Evolutionary conservation across 2,113 vertebrate genomes (phyloP).

Genomic region (Pogonocichla stellata): DNA sequence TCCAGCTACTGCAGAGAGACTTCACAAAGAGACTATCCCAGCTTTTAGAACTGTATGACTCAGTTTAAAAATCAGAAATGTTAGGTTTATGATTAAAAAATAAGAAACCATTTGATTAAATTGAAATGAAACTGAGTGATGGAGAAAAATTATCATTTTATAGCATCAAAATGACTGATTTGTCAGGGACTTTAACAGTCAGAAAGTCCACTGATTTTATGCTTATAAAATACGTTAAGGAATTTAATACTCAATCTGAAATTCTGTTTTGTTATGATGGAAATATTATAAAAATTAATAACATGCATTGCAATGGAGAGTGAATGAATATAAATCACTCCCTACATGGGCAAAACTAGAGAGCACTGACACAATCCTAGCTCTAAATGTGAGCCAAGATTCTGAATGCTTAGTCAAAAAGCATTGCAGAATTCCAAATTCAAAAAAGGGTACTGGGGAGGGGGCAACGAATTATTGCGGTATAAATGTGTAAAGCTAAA

Average conservation of each 20-base stretch:
- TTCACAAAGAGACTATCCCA: background rate
- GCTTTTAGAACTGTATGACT: background rate
- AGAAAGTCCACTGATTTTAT: background rate
- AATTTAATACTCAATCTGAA: background rate
- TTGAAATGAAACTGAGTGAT: background rate
- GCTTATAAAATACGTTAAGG: background rate
- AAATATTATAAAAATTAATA: background rate
- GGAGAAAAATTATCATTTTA: background rate
- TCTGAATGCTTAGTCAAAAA: background rate
- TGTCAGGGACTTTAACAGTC: background rate
- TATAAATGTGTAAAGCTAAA: background rate
- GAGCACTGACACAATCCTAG: background rate
- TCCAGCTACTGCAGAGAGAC: background rate
- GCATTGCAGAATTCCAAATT: background rate
- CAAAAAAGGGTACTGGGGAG: rapidly evolving
- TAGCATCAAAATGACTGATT: background rate
- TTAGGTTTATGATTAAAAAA: background rate
- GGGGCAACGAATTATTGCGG: background rate
- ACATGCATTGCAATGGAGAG: background rate
- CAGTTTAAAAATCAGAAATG: background rate
- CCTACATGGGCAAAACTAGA: background rate
- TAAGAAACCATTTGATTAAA: background rate
- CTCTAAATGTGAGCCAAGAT: background rate
- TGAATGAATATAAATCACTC: background rate
- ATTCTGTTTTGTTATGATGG: background rate